A percentile compares a stretch with the other conserved stretches of the same genome.
Conservation (phyloP, 2,888 invertebrate genomes). For the Drosophila vallismaia region DNA sequence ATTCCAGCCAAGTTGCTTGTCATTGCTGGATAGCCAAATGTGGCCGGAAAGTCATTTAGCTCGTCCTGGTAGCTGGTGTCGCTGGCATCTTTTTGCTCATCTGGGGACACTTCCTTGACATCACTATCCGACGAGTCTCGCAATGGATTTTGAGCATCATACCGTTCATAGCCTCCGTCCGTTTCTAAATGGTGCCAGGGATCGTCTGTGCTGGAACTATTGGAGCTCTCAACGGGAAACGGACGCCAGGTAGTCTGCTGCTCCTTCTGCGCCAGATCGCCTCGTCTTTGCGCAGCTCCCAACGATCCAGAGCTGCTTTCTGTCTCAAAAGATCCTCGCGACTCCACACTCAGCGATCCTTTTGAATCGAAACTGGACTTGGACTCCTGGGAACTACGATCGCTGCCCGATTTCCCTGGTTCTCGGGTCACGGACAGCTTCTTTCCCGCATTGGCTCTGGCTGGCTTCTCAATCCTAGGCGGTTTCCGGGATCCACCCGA, state of each 20-base stretch:
- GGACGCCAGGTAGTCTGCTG: slow-evolving; percentile 92
- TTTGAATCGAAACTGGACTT: slow-evolving; percentile 87
- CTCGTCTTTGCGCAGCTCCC: slow-evolving; percentile 88
- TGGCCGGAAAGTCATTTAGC: slow-evolving; percentile 89
- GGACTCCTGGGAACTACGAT: slow-evolving; percentile 84
- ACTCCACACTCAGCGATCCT: slow-evolving; percentile 88
- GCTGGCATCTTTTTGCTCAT: slow-evolving; percentile 85
- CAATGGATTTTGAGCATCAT: slow-evolving; percentile 82
- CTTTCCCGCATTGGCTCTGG: slow-evolving; percentile 78
- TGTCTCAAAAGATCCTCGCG: slow-evolving; percentile 89
- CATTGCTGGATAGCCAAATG: slow-evolving; percentile 89
- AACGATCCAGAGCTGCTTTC: slow-evolving; percentile 90
- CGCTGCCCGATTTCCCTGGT: slow-evolving; percentile 80
- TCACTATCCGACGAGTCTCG: slow-evolving; percentile 83
- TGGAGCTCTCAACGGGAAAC: slow-evolving; percentile 93
- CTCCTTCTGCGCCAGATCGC: slow-evolving; percentile 86
- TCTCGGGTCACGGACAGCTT: slow-evolving; percentile 84
- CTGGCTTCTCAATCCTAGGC: slow-evolving; percentile 84
- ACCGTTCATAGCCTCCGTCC: slow-evolving; percentile 87
- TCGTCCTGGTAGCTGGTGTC: slow-evolving; percentile 90
- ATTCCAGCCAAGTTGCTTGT: slow-evolving; percentile 85
- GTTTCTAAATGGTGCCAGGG: slow-evolving; percentile 91
- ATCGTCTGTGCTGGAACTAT: slow-evolving; percentile 93
- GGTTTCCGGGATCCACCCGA: slow-evolving; percentile 86
- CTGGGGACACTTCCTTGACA: slow-evolving; percentile 85